Conservation (phyloP, 2,888 invertebrate genomes). For the Oscheius sp. region DNA sequence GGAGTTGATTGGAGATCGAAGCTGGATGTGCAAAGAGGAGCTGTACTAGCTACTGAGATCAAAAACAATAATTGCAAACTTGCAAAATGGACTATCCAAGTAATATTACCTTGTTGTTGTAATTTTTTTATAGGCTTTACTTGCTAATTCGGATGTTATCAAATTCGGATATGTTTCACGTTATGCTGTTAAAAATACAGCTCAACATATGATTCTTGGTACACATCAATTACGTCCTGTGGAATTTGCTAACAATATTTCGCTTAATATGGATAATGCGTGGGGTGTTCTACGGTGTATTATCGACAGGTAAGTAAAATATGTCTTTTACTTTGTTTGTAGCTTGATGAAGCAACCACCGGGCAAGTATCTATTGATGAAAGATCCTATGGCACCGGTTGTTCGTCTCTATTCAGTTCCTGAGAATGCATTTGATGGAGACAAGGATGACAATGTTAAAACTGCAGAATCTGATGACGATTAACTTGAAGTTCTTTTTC, state of each 20-base stretch:
- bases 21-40: constrained; percentile 94
- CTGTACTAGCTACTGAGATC: constrained; percentile 95
- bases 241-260: constrained; percentile 98
- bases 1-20: constrained; percentile 98
- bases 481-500: constrained; percentile 33
- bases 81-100: constrained; percentile 92
- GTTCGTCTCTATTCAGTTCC: constrained; percentile 97
- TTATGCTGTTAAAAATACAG: constrained; percentile 88
- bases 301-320: constrained; percentile 77
- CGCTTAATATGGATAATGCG: constrained; percentile 98
- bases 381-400: constrained; percentile 78
- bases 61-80: constrained; percentile 99
- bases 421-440: constrained; percentile 96
- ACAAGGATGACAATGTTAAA: constrained; percentile 83
- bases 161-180: constrained; percentile 99
- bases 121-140: constrained; percentile 75
- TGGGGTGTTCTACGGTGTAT: constrained; percentile 96
- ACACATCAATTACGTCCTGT: constrained; percentile 97
- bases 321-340: constrained; percentile 13
- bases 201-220: constrained; percentile 75
- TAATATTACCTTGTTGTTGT: background rate
- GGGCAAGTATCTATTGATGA: constrained; percentile 67
- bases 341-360: constrained; percentile 63
- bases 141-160: constrained; percentile 94
- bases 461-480: constrained; percentile 80